A percentile compares a stretch with the other conserved stretches of the same genome.
These are phyloP conservation scores for Ctenicera cuprea DNA, from an alignment of 2,888 invertebrate genomes.

Conservation along the genomic window DNA sequence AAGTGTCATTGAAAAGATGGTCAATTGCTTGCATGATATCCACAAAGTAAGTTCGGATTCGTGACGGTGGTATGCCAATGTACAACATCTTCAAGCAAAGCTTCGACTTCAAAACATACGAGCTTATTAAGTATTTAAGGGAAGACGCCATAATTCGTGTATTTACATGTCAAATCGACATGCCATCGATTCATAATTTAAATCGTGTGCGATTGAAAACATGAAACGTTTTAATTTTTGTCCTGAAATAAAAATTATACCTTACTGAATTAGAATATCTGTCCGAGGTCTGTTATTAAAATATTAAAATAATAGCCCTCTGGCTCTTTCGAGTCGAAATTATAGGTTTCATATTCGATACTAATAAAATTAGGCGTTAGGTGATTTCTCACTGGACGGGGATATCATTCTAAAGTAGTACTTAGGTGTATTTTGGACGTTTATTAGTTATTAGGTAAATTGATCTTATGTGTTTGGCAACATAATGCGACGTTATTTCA, in stretches of 20 bases:
- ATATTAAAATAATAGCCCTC: constrained; percentile 38
- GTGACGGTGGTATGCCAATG: constrained; percentile 41
- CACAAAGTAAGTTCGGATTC: constrained; percentile 40
- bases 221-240: constrained; percentile 55
- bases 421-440: too few relatives aligned
- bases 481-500: too few relatives aligned
- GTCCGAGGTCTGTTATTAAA: constrained; percentile 40
- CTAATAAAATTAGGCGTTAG: constrained; percentile 36
- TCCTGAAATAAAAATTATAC: constrained; percentile 53
- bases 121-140: constrained; percentile 54
- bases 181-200: constrained; percentile 56
- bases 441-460: too few relatives aligned
- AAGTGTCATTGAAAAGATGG: constrained; percentile 48
- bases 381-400: constrained; percentile 18
- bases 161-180: constrained; percentile 57
- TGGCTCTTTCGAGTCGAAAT: constrained; percentile 35
- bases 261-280: constrained; percentile 42
- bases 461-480: too few relatives aligned
- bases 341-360: constrained; percentile 32
- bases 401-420: too few relatives aligned
- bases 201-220: constrained; percentile 48
- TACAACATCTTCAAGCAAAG: constrained; percentile 33
- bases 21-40: constrained; percentile 51
- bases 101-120: constrained; percentile 46
- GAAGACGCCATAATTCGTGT: constrained; percentile 55